phyloP scores from a whole-genome alignment of 2,888 invertebrate genomes.

The Sesia apiformis region DNA sequence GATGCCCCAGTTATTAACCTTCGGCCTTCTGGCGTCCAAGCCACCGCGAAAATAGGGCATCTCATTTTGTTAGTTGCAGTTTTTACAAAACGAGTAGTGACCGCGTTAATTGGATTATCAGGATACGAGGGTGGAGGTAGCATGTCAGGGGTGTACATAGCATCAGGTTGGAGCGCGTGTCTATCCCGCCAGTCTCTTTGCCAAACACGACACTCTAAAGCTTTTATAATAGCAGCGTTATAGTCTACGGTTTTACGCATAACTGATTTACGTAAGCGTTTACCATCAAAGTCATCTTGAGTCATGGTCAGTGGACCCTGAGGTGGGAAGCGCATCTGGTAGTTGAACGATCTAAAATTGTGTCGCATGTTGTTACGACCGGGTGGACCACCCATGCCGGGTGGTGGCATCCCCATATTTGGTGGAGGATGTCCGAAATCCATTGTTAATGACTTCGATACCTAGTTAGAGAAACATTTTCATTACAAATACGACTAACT shows the following conservation, averaged over 20 bases:
- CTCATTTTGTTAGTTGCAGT: constrained; percentile 99
- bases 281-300: constrained; percentile 95
- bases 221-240: constrained; percentile 94
- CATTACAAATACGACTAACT: constrained; percentile 19
- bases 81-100: constrained; percentile 95
- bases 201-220: constrained; percentile 95
- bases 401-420: constrained; percentile 60
- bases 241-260: constrained; percentile 99
- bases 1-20: constrained; percentile 98
- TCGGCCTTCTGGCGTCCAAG: constrained; percentile 99
- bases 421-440: constrained; percentile 68
- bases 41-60: constrained; percentile 98
- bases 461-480: constrained; percentile 60
- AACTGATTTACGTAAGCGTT: constrained; percentile 94
- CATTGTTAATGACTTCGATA: constrained; percentile 59
- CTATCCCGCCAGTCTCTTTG: constrained; percentile 94
- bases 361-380: constrained; percentile 63
- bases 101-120: constrained; percentile 97
- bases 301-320: constrained; percentile 80
- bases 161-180: constrained; percentile 93
- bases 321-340: constrained; percentile 68
- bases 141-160: constrained; percentile 94
- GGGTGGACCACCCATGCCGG: constrained; percentile 37
- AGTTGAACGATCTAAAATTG: constrained; percentile 64
- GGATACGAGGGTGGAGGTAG: constrained; percentile 95